Evolutionary conservation across 2,797 vertebrate species (phyloP).

Genomic region (Intellagama lesueurii): DNA sequence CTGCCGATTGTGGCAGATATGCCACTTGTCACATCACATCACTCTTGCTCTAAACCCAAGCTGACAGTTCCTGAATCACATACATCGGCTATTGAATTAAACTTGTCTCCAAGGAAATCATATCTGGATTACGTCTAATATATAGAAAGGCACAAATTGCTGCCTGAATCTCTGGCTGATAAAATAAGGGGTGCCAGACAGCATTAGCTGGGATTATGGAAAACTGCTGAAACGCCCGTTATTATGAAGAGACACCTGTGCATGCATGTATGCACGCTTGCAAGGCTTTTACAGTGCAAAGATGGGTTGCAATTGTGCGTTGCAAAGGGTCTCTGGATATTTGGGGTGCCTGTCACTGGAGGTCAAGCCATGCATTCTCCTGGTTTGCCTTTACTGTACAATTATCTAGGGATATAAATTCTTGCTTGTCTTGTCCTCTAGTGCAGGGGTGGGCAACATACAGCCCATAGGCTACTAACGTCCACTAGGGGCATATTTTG

Average conservation of each 20-base stretch:
- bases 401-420: too few relatives aligned
- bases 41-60: conserved; percentile 44
- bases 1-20: conserved; percentile 37
- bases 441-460: too few relatives aligned
- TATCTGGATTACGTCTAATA: conserved; percentile 52
- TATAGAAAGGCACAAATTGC: fast-evolving
- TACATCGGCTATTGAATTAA: conserved; percentile 53
- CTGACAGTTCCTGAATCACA: conserved; percentile 58
- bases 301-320: not conserved
- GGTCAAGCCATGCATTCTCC: not conserved
- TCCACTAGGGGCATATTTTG: too few relatives aligned
- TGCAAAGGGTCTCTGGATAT: not conserved
- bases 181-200: conserved; percentile 31
- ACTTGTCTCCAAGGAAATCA: conserved; percentile 55
- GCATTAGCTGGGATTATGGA: conserved; percentile 13
- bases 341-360: not conserved
- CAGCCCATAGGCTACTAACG: too few relatives aligned
- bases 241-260: not conserved
- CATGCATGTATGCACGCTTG: not conserved
- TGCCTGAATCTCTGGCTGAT: conserved; percentile 39
- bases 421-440: too few relatives aligned
- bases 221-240: not conserved
- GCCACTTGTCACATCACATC: conserved; percentile 52
- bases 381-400: too few relatives aligned
- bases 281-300: not conserved